These are phyloP conservation scores for Neoascia interrupta DNA, from an alignment of 2,888 invertebrate genomes.

Conservation along the genomic window DNA sequence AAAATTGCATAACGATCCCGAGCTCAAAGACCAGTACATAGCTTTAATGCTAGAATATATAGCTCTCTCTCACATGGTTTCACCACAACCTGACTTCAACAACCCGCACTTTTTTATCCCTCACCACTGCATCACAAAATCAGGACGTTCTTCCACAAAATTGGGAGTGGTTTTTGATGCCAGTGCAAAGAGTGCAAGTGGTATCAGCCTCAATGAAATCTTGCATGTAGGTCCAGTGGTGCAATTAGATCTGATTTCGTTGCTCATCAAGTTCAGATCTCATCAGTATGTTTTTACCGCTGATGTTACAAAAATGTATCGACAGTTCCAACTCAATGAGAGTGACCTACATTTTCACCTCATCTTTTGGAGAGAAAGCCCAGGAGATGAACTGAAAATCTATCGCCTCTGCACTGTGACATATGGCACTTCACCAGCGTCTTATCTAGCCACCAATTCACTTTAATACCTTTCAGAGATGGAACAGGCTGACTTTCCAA, in stretches of 20 bases:
- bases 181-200: constrained; percentile 12
- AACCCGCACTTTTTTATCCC: constrained; percentile 18
- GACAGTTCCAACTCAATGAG: neutral
- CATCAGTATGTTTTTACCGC: neutral
- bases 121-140: constrained; percentile 28
- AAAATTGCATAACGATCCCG: neutral
- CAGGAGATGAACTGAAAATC: neutral
- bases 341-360: neutral
- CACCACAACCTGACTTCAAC: constrained; percentile 63
- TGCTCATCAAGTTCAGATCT: constrained; percentile 1
- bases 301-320: constrained; percentile 11
- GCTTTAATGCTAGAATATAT: neutral
- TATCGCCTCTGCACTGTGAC: constrained; percentile 11
- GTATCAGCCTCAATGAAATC: constrained; percentile 2
- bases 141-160: constrained; percentile 16
- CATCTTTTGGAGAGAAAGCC: constrained; percentile 10
- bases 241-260: constrained; percentile 1
- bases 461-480: too few species aligned
- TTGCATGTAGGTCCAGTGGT: neutral
- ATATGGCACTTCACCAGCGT: constrained; percentile 1
- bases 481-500: too few species aligned
- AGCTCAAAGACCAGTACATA: neutral
- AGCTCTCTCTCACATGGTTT: constrained; percentile 43
- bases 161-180: constrained; percentile 23
- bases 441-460: constrained; percentile 31